Conservation (phyloP, 1,140 invertebrate genomes). For the Mesaphorura yosii region DNA sequence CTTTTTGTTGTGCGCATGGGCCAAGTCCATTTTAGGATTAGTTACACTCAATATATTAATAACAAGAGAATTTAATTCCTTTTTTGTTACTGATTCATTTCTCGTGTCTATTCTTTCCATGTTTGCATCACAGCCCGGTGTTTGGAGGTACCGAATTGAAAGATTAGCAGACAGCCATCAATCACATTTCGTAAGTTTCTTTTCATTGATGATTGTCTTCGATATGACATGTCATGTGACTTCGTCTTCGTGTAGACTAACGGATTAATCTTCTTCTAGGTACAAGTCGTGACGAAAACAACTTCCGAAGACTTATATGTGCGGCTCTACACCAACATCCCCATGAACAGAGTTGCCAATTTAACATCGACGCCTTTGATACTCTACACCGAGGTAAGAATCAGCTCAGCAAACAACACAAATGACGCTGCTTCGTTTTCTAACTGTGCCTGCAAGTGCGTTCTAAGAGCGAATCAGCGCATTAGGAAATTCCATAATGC, state of each 20-base stretch:
- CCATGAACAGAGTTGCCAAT: conserved; percentile 29
- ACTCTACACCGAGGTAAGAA: conserved; percentile 40
- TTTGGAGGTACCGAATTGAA: conserved; percentile 47
- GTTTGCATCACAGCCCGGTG: conserved; percentile 43
- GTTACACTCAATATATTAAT: too few species aligned
- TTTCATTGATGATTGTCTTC: conserved; percentile 25
- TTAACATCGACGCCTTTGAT: conserved; percentile 36
- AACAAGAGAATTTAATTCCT: too few species aligned
- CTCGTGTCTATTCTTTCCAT: too few species aligned
- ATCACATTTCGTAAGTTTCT: conserved; percentile 45
- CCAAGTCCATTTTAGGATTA: too few species aligned
- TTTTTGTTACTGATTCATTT: too few species aligned
- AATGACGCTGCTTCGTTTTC: too few species aligned
- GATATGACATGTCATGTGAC: conserved; percentile 12
- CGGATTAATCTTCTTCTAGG: too few species aligned
- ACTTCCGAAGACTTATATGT: conserved; percentile 29
- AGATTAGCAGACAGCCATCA: conserved; percentile 45
- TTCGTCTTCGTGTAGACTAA: too few species aligned
- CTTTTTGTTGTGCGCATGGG: too few species aligned
- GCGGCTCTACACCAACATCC: conserved; percentile 28
- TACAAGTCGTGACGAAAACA: conserved; percentile 30
- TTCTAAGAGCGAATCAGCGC: too few species aligned
- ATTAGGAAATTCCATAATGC: too few species aligned
- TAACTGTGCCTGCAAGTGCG: too few species aligned
- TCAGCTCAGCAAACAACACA: background rate